Conservation (phyloP, 2,797 vertebrate genomes). For the Balearica regulorum region DNA sequence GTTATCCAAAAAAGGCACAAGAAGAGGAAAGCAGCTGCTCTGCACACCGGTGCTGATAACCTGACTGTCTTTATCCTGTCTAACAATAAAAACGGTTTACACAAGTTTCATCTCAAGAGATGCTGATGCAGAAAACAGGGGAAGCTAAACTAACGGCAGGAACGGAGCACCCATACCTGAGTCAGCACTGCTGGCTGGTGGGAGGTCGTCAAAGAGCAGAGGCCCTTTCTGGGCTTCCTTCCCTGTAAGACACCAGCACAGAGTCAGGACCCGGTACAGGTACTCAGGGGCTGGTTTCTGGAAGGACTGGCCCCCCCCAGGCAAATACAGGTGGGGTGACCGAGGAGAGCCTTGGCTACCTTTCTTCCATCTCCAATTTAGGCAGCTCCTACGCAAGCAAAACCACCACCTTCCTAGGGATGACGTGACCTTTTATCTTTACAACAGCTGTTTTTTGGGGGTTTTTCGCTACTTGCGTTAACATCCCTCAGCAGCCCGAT, state of each 20-base stretch:
- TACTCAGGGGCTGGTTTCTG: too few relatives aligned
- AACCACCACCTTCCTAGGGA: not conserved
- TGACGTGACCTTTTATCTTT: not conserved
- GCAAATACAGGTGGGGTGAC: not conserved
- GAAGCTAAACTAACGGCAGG: slow-evolving; percentile 10
- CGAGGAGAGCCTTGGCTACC: not conserved
- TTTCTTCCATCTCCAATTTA: too few relatives aligned
- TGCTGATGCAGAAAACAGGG: not conserved
- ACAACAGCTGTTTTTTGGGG: not conserved
- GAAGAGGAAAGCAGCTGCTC: slow-evolving; percentile 20
- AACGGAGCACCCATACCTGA: slow-evolving; percentile 53
- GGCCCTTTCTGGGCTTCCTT: slow-evolving; percentile 56
- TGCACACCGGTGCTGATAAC: not conserved
- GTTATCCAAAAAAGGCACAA: not conserved
- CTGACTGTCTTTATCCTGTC: not conserved
- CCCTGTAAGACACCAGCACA: slow-evolving; percentile 64
- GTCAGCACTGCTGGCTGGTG: slow-evolving; percentile 62
- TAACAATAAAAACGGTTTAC: not conserved
- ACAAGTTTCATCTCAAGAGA: not conserved
- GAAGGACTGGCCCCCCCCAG: not conserved
- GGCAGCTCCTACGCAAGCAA: not conserved
- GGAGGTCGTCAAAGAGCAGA: slow-evolving; percentile 69
- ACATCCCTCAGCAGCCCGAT: not conserved
- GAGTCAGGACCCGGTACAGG: not conserved
- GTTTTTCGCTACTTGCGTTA: too few relatives aligned